Evolutionary conservation across 1,140 invertebrate species (phyloP).

Genomic region (Rhopalosiphum maidis): DNA sequence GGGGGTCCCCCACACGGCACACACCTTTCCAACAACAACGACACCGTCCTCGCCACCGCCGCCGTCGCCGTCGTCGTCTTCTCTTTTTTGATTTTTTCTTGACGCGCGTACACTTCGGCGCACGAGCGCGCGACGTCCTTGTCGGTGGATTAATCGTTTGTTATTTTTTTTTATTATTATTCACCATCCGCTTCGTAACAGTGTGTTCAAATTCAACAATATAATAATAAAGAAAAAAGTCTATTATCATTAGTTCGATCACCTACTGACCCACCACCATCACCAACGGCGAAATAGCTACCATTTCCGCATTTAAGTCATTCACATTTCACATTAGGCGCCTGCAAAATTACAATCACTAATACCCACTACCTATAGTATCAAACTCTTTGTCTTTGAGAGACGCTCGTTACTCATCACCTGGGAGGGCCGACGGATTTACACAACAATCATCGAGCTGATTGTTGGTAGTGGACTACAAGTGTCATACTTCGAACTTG

Average conservation of each 20-base stretch:
- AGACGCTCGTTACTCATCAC: background rate
- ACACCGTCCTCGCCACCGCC: background rate
- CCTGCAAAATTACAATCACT: background rate
- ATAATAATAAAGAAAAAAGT: background rate
- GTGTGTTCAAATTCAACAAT: background rate
- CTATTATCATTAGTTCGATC: constrained; percentile 42
- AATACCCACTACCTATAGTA: background rate
- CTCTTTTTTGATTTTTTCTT: background rate
- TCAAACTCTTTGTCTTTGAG: background rate
- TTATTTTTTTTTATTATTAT: background rate
- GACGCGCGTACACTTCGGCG: background rate
- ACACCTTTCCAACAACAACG: background rate
- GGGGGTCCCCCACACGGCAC: background rate
- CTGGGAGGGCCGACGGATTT: background rate
- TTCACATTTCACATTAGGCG: background rate
- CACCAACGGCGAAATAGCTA: background rate
- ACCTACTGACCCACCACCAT: constrained; percentile 19
- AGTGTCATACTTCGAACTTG: background rate
- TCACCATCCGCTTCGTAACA: background rate
- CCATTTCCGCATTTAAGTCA: constrained; percentile 30
- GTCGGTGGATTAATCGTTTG: constrained; percentile 35
- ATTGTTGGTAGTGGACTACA: background rate
- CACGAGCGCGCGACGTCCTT: constrained; percentile 20
- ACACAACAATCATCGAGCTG: background rate
- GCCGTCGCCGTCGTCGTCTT: background rate